A percentile compares a stretch with the other conserved stretches of the same genome.
phyloP scores from a whole-genome alignment of 2,888 invertebrate genomes.

The Sphinx pinastri region DNA sequence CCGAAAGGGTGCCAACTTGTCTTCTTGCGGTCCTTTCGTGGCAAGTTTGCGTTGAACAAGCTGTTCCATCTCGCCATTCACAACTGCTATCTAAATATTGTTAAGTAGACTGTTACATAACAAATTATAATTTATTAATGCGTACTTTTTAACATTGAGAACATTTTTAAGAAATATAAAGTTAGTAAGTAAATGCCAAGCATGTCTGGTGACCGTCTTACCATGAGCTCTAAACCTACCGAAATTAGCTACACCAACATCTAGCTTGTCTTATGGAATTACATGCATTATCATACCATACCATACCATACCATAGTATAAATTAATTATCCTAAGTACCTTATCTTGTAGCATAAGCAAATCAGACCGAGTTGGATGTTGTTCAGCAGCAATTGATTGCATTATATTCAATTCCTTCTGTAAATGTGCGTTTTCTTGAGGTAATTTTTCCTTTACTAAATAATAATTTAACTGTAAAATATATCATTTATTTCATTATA shows the following conservation, averaged over 20 bases:
- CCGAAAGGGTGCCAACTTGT: conserved; percentile 92
- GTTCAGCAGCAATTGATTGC: conserved; percentile 86
- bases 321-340: conserved; percentile 64
- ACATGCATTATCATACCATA: too few species aligned
- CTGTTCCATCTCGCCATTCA: conserved; percentile 86
- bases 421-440: conserved; percentile 86
- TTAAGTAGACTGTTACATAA: too few species aligned
- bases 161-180: too few species aligned
- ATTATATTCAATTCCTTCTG: conserved; percentile 88
- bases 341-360: conserved; percentile 85
- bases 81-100: conserved; percentile 69
- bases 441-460: conserved; percentile 91
- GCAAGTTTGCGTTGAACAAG: conserved; percentile 89
- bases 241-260: too few species aligned
- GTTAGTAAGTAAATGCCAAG: too few species aligned
- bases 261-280: background rate
- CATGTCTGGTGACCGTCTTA: too few species aligned
- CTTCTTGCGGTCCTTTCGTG: conserved; percentile 85
- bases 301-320: background rate
- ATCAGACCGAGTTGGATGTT: conserved; percentile 86
- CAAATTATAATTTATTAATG: too few species aligned
- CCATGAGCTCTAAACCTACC: too few species aligned
- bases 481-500: background rate
- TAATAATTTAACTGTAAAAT: conserved; percentile 85
- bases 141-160: background rate